Conservation (phyloP, 2,888 invertebrate genomes). For the Pyrocoelia pectoralis region DNA sequence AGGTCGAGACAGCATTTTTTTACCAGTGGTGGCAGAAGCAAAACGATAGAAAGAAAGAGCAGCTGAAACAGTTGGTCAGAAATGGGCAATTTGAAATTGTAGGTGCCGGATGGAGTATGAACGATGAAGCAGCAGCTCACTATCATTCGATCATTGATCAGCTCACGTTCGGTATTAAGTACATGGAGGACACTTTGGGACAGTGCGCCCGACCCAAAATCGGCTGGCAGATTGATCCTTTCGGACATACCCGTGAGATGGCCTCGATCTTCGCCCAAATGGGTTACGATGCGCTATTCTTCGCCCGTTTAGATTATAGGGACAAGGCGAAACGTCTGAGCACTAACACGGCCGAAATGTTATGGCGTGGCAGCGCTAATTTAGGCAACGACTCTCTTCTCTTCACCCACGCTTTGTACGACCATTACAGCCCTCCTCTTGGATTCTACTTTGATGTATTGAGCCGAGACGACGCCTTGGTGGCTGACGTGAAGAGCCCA, state of each 20-base stretch:
- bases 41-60: slow-evolving; percentile 60
- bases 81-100: slow-evolving; percentile 68
- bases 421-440: slow-evolving; percentile 65
- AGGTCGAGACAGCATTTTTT: slow-evolving; percentile 82
- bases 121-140: slow-evolving; percentile 72
- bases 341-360: slow-evolving; percentile 71
- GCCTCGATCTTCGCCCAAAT: slow-evolving; percentile 71
- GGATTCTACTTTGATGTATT: slow-evolving; percentile 71
- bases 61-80: slow-evolving; percentile 45
- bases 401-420: slow-evolving; percentile 68
- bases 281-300: slow-evolving; percentile 77
- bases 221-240: slow-evolving; percentile 90
- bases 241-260: slow-evolving; percentile 79
- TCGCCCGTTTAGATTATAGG: slow-evolving; percentile 74
- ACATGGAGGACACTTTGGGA: slow-evolving; percentile 73
- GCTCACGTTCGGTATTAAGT: slow-evolving; percentile 74
- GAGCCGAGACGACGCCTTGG: slow-evolving; percentile 64
- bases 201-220: slow-evolving; percentile 77
- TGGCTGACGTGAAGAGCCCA: slow-evolving; percentile 63
- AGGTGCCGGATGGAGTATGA: slow-evolving; percentile 69
- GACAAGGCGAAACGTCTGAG: slow-evolving; percentile 67
- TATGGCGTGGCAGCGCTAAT: slow-evolving; percentile 72
- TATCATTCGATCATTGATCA: slow-evolving; percentile 77
- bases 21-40: slow-evolving; percentile 83
- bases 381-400: slow-evolving; percentile 59